Evolutionary conservation across 2,797 vertebrate genomes (phyloP), one percentile per base, ranked within the genome.

Genomic region (Mycteria americana): DNA sequence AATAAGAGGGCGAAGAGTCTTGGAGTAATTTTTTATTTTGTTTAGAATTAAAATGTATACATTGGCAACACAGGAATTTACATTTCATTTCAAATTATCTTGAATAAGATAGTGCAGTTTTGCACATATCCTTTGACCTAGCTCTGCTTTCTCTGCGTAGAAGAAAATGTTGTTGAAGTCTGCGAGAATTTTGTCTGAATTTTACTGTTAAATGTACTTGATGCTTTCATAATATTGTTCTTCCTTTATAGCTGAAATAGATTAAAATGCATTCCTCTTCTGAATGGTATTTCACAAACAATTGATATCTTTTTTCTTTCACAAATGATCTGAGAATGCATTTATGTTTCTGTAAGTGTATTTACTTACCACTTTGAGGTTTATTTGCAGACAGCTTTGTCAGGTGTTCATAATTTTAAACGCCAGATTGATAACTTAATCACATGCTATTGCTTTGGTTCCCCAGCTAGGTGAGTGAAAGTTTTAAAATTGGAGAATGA

Each of bases 381-480:
- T 95, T 88, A 90, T 93, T 94, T 93, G 81, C 82, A 62, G 91
- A 51, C 64, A 89, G 72, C 63, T 89, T 78, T 92, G 72, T 95
- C 87, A 89, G 87, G 62, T 92, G 62, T 77, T 89, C 7, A 0
- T 68, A 48, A 65, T 88, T 83, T 70, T 48, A 57, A 65, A 39
- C 13, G 24, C 45, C 30, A 76, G 76, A 81, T n/a, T 88, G 75
- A 69, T 93, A 88, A 89, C 62, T 77, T 54, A 73, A 94, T 93
- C 53, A 22, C 19, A 59, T 54, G 43, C 48, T 91, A 6, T n/a
- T 83, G 65, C 92, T 78, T 60, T 75, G 85, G 18, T 23, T 95
- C 48, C 59, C n/a, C 2, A 1, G 45, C 5, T 50, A 68, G 53
- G 48, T 72, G 68, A 91, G 59, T 18, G 37, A 37, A 60, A 19